These are phyloP conservation scores for Glyptemys insculpta DNA, from an alignment of 2,797 vertebrate genomes.

Conservation along the genomic window DNA sequence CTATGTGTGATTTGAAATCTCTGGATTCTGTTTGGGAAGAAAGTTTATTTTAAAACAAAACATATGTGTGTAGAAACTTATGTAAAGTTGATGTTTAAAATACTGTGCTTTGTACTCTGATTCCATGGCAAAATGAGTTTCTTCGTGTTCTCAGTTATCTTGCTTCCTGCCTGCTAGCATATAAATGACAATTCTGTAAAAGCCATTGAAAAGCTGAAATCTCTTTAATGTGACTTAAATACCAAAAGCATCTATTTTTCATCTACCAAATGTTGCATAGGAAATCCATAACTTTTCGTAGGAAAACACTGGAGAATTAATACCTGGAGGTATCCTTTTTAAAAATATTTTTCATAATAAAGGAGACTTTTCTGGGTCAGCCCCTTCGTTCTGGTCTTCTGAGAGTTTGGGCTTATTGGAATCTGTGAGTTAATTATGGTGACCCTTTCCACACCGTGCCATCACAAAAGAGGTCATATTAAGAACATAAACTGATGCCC, in stretches of 20 bases:
- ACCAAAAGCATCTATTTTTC: not conserved
- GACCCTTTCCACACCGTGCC: not conserved
- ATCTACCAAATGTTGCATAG: not conserved
- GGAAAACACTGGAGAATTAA: not conserved
- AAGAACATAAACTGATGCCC: not conserved
- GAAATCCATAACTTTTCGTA: not conserved
- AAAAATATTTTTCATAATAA: not conserved
- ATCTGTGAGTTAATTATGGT: not conserved
- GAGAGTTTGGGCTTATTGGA: not conserved
- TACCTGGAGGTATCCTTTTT: not conserved
- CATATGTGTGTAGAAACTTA: not conserved
- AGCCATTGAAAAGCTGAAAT: not conserved
- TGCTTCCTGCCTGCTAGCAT: not conserved
- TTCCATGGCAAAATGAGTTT: not conserved
- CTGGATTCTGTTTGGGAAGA: not conserved
- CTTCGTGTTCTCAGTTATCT: not conserved
- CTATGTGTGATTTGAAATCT: not conserved
- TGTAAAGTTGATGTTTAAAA: not conserved
- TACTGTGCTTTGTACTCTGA: not conserved
- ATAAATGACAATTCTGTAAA: not conserved
- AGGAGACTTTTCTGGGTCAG: not conserved
- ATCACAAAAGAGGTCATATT: not conserved
- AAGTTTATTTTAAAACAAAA: not conserved
- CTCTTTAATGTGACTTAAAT: not conserved
- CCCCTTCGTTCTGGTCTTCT: not conserved